phyloP scores from a whole-genome alignment of 2,113 vertebrate species.

The Chaetodon trifascialis region DNA sequence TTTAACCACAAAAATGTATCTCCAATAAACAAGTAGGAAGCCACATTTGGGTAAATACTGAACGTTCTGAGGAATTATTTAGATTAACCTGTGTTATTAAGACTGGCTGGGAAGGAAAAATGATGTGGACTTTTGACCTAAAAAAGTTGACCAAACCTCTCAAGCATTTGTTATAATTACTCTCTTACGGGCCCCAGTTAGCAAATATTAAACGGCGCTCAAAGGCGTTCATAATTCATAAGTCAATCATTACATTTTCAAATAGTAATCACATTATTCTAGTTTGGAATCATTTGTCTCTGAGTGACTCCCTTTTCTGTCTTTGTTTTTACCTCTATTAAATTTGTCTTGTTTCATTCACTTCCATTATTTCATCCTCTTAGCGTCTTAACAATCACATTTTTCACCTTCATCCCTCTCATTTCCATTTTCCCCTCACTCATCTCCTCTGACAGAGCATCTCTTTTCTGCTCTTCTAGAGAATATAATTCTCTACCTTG shows the following conservation, averaged over 20 bases:
- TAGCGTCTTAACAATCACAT: slow-evolving; percentile 30
- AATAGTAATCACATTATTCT: not conserved
- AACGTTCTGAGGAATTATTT: not conserved
- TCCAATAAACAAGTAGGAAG: not conserved
- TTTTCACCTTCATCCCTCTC: slow-evolving; percentile 18
- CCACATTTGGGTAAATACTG: not conserved
- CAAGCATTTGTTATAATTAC: not conserved
- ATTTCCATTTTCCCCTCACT: slow-evolving; percentile 22
- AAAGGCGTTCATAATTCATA: not conserved
- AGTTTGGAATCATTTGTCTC: not conserved
- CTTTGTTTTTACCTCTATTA: slow-evolving; percentile 4
- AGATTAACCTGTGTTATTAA: not conserved
- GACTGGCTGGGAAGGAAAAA: not conserved
- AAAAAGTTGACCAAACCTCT: not conserved
- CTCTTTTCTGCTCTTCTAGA: slow-evolving; percentile 27
- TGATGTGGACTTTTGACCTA: not conserved
- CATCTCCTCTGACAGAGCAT: slow-evolving; percentile 28
- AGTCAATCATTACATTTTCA: not conserved
- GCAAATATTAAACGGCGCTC: not conserved
- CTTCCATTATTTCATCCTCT: not conserved
- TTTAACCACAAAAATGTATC: not conserved
- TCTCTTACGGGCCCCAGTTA: not conserved
- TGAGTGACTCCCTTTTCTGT: not conserved
- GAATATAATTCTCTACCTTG: slow-evolving; percentile 52
- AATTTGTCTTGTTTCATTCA: not conserved